phyloP scores from a whole-genome alignment of 35 echinoderm and acorn worm genomes.

The Ophioderma brevispina region DNA sequence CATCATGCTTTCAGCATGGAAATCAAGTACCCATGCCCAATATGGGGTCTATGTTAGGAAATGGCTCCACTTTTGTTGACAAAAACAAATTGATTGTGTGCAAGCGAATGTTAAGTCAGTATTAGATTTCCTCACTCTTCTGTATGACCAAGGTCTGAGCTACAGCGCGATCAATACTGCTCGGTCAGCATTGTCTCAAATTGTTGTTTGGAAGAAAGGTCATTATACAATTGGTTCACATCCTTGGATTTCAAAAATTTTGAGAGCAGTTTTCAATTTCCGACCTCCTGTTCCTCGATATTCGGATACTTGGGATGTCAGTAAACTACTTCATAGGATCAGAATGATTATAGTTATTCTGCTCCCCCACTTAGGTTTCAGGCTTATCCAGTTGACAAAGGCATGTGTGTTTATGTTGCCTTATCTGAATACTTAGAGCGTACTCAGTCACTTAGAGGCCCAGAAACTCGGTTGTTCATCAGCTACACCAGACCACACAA shows the following conservation, averaged over 20 bases:
- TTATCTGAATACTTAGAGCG: constrained; percentile 18
- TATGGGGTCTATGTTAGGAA: constrained; percentile 13
- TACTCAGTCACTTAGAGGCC: constrained; percentile 14
- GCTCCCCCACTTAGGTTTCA: not conserved
- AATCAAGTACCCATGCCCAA: constrained; percentile 26
- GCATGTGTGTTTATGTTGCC: constrained; percentile 21
- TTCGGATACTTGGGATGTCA: constrained; percentile 41
- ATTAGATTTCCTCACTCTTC: constrained; percentile 30
- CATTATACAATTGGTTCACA: not conserved
- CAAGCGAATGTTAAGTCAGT: not conserved
- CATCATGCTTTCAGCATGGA: constrained; percentile 22
- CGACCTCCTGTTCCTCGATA: constrained; percentile 44
- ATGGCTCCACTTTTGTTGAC: constrained; percentile 17
- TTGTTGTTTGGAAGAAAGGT: not conserved
- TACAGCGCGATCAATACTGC: constrained; percentile 59
- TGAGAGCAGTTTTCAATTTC: constrained; percentile 52
- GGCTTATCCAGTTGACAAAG: constrained; percentile 42
- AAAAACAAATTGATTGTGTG: constrained; percentile 1
- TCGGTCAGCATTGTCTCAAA: not conserved
- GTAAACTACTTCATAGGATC: constrained; percentile 33
- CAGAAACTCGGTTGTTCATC: constrained; percentile 22
- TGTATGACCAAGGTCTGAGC: constrained; percentile 10
- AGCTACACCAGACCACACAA: too few relatives aligned
- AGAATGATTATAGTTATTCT: constrained; percentile 10
- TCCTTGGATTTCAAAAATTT: constrained; percentile 10